phyloP scores from a whole-genome alignment of 2,797 vertebrate genomes.

The Podarcis siculus region DNA sequence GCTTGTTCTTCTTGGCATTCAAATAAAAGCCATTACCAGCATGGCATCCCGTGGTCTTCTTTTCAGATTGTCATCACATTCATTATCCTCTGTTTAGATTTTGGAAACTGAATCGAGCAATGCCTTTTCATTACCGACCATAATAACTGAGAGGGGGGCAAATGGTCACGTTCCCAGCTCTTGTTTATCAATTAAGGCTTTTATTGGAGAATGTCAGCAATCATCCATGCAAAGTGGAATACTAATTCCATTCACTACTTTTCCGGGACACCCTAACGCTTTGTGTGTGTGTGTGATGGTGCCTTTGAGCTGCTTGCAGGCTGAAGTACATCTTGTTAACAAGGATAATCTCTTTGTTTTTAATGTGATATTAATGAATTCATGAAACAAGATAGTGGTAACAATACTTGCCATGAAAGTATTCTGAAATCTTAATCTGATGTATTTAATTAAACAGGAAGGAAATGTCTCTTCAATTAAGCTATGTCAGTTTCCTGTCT shows the following conservation, averaged over 20 bases:
- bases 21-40: constrained; percentile 60
- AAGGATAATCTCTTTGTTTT: constrained; percentile 65
- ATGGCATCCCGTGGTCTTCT: constrained; percentile 55
- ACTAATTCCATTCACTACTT: constrained; percentile 72
- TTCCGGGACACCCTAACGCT: constrained; percentile 59
- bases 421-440: constrained; percentile 54
- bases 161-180: constrained; percentile 64
- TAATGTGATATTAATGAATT: constrained; percentile 66
- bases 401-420: constrained; percentile 58
- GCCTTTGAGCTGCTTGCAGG: constrained; percentile 53
- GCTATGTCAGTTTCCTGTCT: constrained; percentile 38
- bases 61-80: constrained; percentile 67
- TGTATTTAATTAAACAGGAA: constrained; percentile 49
- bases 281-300: constrained; percentile 38
- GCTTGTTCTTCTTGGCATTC: constrained; percentile 60
- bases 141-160: constrained; percentile 68
- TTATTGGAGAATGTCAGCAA: constrained; percentile 66
- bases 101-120: constrained; percentile 72
- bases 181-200: constrained; percentile 78
- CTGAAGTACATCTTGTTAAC: constrained; percentile 64
- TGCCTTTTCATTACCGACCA: constrained; percentile 71
- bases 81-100: constrained; percentile 71
- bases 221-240: constrained; percentile 71
- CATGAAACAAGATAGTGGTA: constrained; percentile 54
- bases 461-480: constrained; percentile 43